These are phyloP conservation scores for Ceratina japonica DNA, from an alignment of 1,140 invertebrate genomes.

Conservation along the genomic window DNA sequence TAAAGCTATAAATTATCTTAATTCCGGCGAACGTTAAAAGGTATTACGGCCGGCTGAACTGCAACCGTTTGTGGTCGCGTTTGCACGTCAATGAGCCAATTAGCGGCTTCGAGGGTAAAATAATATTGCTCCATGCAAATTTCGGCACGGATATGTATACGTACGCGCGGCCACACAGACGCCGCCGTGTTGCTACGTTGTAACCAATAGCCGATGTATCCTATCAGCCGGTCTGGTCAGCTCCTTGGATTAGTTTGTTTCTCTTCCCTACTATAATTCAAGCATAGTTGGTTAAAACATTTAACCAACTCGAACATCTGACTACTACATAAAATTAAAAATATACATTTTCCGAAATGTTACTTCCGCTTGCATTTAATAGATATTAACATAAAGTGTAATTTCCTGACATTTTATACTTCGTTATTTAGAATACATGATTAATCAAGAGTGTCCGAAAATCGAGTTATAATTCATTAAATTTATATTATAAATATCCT, in stretches of 20 bases:
- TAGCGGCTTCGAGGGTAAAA: constrained; percentile 55
- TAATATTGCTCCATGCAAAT: constrained; percentile 66
- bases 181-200: constrained; percentile 23
- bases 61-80: constrained; percentile 14
- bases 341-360: too few relatives aligned
- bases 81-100: constrained; percentile 50
- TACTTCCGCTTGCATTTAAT: too few relatives aligned
- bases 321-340: too few relatives aligned
- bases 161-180: neutral
- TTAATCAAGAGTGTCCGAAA: too few relatives aligned
- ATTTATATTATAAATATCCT: too few relatives aligned
- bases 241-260: neutral
- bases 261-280: neutral
- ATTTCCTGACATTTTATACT: too few relatives aligned
- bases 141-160: neutral
- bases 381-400: too few relatives aligned
- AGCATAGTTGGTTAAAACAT: too few relatives aligned
- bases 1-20: constrained; percentile 17
- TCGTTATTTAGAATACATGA: too few relatives aligned
- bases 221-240: neutral
- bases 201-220: constrained; percentile 48
- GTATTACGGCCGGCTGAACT: constrained; percentile 31
- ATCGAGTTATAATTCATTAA: too few relatives aligned
- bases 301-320: too few relatives aligned
- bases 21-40: constrained; percentile 10